phyloP scores from a whole-genome alignment of 2,888 invertebrate genomes.

The Thymelicus acteon region DNA sequence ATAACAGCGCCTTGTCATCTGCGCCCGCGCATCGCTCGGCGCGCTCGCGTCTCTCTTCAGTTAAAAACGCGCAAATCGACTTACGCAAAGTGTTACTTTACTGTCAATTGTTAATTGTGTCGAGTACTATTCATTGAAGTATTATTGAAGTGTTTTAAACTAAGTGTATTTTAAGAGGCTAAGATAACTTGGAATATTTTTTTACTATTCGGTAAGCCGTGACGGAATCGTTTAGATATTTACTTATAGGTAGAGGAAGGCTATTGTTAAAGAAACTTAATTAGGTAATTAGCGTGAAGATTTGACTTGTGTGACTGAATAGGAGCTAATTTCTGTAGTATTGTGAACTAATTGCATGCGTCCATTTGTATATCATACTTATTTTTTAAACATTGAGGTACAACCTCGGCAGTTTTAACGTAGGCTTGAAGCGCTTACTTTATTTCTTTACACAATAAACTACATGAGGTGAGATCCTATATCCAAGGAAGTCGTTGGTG shows the following conservation, averaged over 20 bases:
- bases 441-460: too few species aligned
- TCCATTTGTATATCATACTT: background rate
- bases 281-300: background rate
- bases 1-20: constrained; percentile 69
- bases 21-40: constrained; percentile 68
- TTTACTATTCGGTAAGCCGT: constrained; percentile 23
- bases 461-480: too few species aligned
- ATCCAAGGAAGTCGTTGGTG: too few species aligned
- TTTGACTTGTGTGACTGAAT: constrained; percentile 9
- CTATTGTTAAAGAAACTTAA: constrained; percentile 7
- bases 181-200: constrained; percentile 24
- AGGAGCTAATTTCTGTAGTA: constrained; percentile 1
- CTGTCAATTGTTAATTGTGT: background rate
- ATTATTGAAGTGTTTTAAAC: background rate
- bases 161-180: background rate
- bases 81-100: background rate
- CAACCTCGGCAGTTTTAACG: background rate
- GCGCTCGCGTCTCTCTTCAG: constrained; percentile 60
- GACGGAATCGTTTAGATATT: constrained; percentile 7
- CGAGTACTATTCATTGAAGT: background rate
- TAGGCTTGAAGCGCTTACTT: too few species aligned
- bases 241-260: background rate
- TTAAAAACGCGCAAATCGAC: constrained; percentile 31
- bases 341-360: background rate
- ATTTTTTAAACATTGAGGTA: background rate